Evolutionary conservation across 2,888 invertebrate species (phyloP), one percentile per base, ranked within the genome.

Genomic region (Galerucella pusilla): DNA sequence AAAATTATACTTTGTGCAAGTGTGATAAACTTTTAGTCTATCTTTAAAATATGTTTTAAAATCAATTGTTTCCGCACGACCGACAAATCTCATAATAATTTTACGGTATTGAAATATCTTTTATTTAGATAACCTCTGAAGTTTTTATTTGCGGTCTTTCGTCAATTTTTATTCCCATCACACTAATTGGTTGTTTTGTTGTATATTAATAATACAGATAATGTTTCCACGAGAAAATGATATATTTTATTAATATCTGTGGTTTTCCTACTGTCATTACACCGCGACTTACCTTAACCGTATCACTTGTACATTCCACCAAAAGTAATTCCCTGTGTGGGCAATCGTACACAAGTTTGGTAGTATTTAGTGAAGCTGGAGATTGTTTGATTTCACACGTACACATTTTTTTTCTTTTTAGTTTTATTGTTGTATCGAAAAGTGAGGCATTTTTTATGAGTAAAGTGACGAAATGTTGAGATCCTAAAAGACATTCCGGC

Each of bases 351-450:
- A 78, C 77, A 71, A 81, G 82, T 68, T 81, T 80, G 57, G 85
- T 81, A 16, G 82, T 79, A 42, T 86, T 85, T 16, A 85, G 71
- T 52, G 84, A 81, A 59, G 77, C 79, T 0, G 77, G 75, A 63
- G 80, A 80, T 64, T 81, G 80, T 25, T 83, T 79, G 59, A 82
- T 77, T 68, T 78, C 46, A 76, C 88, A 88, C 3, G 85, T 81
- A 76, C 88, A 88, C 46, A 85, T 71, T 80, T 87, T 82, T 52
- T 83, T 82, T 68, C 86, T 81, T 77, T 84, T 85, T 10, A 88
- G 69, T 52, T 73, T 77, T 73, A 88, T 81, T 16, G 79, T 77
- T 9, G 82, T 80, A 11, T 79, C 75, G 42, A 85, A 83, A 5
- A 77, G 73, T 9, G 85, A 82, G 7, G 78, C 78, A 80, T 88